Conservation (phyloP, 2,888 invertebrate genomes). For the Ctena decussata region DNA sequence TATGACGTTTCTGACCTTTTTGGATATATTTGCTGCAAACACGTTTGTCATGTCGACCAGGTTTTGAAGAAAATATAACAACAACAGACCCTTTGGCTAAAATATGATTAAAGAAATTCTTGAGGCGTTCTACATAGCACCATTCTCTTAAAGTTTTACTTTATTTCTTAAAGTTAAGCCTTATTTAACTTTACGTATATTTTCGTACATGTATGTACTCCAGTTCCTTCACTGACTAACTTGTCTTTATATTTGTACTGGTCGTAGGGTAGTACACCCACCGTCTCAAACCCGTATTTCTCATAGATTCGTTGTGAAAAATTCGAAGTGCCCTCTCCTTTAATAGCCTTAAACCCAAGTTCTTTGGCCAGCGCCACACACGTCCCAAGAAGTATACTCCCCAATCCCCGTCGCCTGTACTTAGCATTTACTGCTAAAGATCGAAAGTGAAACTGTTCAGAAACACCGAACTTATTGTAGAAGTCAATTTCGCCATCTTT, state of each 20-base stretch:
- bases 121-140: too few species aligned
- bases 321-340: constrained; percentile 6
- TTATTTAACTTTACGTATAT: not conserved
- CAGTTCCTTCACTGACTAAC: not conserved
- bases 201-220: not conserved
- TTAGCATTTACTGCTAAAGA: not conserved
- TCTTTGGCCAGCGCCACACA: not conserved
- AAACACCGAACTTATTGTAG: constrained; percentile 8
- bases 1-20: too few species aligned
- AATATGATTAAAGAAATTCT: too few species aligned
- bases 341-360: constrained; percentile 3
- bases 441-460: not conserved
- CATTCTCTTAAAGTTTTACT: too few species aligned
- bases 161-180: too few species aligned
- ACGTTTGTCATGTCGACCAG: too few species aligned
- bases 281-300: constrained; percentile 13
- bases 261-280: not conserved
- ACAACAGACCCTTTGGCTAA: too few species aligned
- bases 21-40: too few species aligned
- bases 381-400: not conserved
- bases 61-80: too few species aligned
- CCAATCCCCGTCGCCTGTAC: not conserved
- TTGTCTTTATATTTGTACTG: constrained; percentile 4
- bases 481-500: not conserved
- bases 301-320: constrained; percentile 20